Percentiles rank a stretch among this genome's conserved stretches.
phyloP scores from a whole-genome alignment of 2,888 invertebrate species.

The Heliconius sara region DNA sequence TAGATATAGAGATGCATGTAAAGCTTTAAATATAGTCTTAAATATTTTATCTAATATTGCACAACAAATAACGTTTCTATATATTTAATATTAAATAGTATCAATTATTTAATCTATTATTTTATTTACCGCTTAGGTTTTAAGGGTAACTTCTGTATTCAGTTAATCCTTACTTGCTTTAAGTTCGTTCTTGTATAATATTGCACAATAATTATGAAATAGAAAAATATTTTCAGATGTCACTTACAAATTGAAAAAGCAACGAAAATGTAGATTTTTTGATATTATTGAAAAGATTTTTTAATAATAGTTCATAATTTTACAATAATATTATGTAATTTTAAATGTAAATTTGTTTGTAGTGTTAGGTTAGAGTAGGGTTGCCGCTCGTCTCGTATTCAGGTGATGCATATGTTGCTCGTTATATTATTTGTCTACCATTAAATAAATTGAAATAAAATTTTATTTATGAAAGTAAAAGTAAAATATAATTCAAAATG shows the following conservation, averaged over 20 bases:
- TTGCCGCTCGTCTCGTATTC: not conserved
- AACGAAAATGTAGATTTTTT: no score
- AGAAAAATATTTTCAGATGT: not conserved
- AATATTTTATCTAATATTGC: not conserved
- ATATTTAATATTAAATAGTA: not conserved
- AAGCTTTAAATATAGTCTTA: not conserved
- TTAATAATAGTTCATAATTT: not conserved
- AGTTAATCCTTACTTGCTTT: not conserved
- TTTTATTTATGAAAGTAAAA: no score
- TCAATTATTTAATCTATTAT: not conserved
- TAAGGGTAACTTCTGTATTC: not conserved
- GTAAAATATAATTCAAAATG: no score
- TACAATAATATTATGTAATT: not conserved
- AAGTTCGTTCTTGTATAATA: not conserved
- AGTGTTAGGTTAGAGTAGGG: not conserved
- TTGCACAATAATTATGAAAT: conserved; percentile 19
- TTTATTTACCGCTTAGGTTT: not conserved
- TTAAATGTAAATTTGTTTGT: not conserved
- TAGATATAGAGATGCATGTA: not conserved
- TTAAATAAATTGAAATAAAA: not conserved
- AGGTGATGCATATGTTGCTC: not conserved
- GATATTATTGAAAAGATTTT: not conserved
- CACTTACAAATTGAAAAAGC: no score
- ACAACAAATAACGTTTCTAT: not conserved
- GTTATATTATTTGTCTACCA: not conserved